Evolutionary conservation across 2,888 invertebrate species (phyloP).

Genomic region (Morpho helenor): DNA sequence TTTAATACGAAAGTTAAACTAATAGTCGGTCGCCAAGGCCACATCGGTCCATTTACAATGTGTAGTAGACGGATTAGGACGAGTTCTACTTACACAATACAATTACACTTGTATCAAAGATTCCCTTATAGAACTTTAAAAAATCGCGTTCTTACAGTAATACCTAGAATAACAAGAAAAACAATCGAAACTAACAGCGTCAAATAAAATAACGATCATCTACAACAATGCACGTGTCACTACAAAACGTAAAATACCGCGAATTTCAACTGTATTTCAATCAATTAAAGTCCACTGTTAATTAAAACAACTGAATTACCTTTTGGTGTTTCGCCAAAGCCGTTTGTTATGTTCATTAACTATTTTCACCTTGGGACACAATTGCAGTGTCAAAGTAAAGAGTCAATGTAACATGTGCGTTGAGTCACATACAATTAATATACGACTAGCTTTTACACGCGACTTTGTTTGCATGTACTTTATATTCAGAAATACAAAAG

Average conservation of each 20-base stretch:
- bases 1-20: too few species aligned
- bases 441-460: too few species aligned
- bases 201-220: constrained; percentile 16
- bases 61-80: too few species aligned
- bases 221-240: not conserved
- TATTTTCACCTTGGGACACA: constrained; percentile 37
- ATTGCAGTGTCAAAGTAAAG: constrained; percentile 35
- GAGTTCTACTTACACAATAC: too few species aligned
- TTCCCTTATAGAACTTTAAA: too few species aligned
- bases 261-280: constrained; percentile 19
- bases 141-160: too few species aligned
- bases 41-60: too few species aligned
- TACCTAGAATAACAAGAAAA: not conserved
- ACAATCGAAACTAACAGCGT: constrained; percentile 8
- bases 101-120: too few species aligned
- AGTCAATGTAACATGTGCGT: constrained; percentile 28
- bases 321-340: constrained; percentile 33
- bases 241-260: not conserved
- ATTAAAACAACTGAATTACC: constrained; percentile 13
- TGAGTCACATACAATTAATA: constrained; percentile 5
- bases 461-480: not conserved
- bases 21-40: too few species aligned
- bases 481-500: not conserved
- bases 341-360: constrained; percentile 32
- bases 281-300: constrained; percentile 14